Evolutionary conservation across 1,140 invertebrate species (phyloP), one percentile per base, ranked within the genome.

Genomic region (Solenopsis invicta): DNA sequence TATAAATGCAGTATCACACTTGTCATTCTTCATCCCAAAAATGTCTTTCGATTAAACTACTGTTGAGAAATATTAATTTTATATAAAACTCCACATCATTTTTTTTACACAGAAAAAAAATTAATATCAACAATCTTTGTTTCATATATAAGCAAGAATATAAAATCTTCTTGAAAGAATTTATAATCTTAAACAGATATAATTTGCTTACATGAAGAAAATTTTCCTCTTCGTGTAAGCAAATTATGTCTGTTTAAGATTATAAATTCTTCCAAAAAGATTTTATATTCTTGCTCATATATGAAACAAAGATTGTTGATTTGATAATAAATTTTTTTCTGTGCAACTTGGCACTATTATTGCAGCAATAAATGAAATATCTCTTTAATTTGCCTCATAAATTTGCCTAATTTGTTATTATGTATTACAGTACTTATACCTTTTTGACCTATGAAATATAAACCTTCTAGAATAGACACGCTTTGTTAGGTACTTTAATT

Each of bases 401-500:
- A 71, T 69, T n/a, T n/a, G n/a, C n/a, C 2, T 24, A 6, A 21
- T 45, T 69, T 61, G 10, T 29, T 69, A 29, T 62, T 29, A 16
- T 24, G 3, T 18, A 21, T 59, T 24, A 24, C 24, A n/a, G 21
- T 21, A 59, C 8, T 59, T 24, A 29, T 62, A 0, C 6, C 4
- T 50, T 50, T 50, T 69, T 50, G 5, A 48, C 1, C 6, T 4
- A 69, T 69, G 6, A 24, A 50, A 16, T 69, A 24, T 16, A 61
- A 59, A 1, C 4, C 16, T 41, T 66, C 18, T 21, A 41, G 18
- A 41, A 16, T 59, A 76, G n/a, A 13, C 37, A 8, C 34, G 12
- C 29, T 76, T 76, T 41, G 54, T 56, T 45, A 54, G 13, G 24
- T 72, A 21, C 37, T 41, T 81, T 45, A 54, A 29, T 64, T 62